Percentiles rank a stretch among this genome's conserved stretches.
Evolutionary conservation across 1,140 invertebrate genomes (phyloP).

Genomic region (Thrips palmi): DNA sequence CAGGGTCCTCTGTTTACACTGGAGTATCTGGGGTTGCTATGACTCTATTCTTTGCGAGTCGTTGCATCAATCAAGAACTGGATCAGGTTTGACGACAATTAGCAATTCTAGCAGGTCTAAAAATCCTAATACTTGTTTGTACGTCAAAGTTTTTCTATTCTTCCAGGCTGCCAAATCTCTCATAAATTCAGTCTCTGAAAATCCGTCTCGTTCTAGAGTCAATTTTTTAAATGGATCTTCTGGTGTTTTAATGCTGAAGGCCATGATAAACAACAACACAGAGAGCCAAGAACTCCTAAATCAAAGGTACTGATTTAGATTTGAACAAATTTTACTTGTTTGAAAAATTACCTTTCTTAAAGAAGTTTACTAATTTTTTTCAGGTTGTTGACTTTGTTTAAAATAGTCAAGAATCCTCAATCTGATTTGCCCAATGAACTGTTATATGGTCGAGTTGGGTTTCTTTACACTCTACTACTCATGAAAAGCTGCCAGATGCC

Average conservation of each 20-base stretch:
- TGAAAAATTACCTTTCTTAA: too few relatives aligned
- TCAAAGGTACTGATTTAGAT: constrained; percentile 6
- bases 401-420: constrained; percentile 7
- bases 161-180: too few relatives aligned
- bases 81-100: too few relatives aligned
- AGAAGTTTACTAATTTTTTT: background rate
- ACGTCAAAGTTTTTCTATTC: too few relatives aligned
- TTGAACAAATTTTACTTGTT: background rate
- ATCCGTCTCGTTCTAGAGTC: too few relatives aligned
- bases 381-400: background rate
- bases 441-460: constrained; percentile 68
- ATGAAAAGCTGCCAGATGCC: constrained; percentile 39
- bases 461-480: constrained; percentile 58
- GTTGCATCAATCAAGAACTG: too few relatives aligned
- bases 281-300: background rate
- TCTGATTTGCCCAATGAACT: constrained; percentile 55
- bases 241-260: constrained; percentile 10
- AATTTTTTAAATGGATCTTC: constrained; percentile 13
- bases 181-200: too few relatives aligned
- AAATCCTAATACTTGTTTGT: too few relatives aligned
- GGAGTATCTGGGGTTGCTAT: too few relatives aligned
- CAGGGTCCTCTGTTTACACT: too few relatives aligned
- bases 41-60: too few relatives aligned
- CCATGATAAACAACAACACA: constrained; percentile 6
- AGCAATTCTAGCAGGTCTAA: too few relatives aligned